Conservation (phyloP, 2,797 vertebrate species). For the Gallinago stenura region DNA sequence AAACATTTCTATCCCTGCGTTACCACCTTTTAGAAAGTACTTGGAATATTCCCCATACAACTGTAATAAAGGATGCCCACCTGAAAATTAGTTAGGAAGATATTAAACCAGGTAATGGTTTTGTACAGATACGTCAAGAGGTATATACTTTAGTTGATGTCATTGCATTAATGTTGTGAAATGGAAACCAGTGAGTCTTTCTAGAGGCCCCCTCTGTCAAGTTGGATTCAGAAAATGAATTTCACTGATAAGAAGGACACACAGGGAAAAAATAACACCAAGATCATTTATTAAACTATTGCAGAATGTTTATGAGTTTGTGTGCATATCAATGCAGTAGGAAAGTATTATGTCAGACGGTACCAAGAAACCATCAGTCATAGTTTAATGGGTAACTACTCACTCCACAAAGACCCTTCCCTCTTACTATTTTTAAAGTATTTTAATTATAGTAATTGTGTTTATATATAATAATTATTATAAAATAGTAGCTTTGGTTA, state of each 20-base stretch:
- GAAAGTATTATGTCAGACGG: neutral
- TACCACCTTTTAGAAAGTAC: neutral
- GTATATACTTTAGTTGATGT: neutral
- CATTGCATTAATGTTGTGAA: neutral
- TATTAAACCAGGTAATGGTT: neutral
- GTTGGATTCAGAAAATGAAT: neutral
- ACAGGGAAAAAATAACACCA: neutral
- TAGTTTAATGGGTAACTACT: neutral
- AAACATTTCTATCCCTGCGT: neutral
- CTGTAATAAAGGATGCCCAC: neutral
- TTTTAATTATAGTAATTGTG: neutral
- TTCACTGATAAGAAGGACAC: neutral
- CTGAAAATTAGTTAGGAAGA: neutral
- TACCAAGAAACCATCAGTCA: neutral
- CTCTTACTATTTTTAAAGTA: neutral
- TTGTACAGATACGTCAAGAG: neutral
- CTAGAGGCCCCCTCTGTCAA: neutral
- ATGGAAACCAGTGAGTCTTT: neutral
- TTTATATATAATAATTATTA: neutral
- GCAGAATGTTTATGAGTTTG: neutral
- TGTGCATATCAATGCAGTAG: neutral
- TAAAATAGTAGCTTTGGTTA: neutral
- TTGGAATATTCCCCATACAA: neutral
- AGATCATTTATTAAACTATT: neutral
- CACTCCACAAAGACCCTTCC: neutral